phyloP scores from a whole-genome alignment of 2,113 vertebrate species.

The Panthera leo region DNA sequence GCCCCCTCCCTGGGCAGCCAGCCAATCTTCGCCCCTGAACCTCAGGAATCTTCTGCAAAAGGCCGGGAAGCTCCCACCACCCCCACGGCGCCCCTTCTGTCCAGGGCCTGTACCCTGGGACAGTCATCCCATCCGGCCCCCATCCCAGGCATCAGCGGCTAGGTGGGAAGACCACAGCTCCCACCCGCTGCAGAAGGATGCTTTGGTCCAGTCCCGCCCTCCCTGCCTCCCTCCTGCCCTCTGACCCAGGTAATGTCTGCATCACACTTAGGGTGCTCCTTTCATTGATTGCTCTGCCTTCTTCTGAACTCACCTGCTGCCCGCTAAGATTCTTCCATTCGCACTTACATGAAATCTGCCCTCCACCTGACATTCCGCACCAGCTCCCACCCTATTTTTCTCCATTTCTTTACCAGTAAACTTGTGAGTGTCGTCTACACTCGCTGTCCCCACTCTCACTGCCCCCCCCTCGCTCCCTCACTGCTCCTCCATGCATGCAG shows the following conservation, averaged over 20 bases:
- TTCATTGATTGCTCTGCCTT: background rate
- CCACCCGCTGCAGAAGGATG: background rate
- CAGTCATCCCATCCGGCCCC: background rate
- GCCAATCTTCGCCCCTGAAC: background rate
- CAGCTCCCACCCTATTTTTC: background rate
- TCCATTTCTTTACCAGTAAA: background rate
- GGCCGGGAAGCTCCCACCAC: background rate
- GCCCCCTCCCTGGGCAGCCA: background rate
- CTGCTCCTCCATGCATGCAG: background rate
- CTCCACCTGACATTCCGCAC: background rate
- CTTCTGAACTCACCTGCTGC: background rate
- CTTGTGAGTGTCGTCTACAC: background rate
- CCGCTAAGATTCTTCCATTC: too few relatives aligned
- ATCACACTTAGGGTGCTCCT: background rate
- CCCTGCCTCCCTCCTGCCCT: background rate
- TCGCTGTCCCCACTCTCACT: background rate
- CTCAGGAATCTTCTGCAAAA: background rate
- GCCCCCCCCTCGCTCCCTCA: background rate
- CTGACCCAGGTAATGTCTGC: background rate
- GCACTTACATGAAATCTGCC: background rate
- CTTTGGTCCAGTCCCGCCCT: background rate
- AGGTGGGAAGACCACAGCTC: rapidly evolving
- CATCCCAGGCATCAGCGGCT: background rate
- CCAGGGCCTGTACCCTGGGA: background rate
- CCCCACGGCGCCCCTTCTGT: rapidly evolving